Evolutionary conservation across 64 coral and sea anemone genomes (phyloP).

Genomic region (Acropora yongei): DNA sequence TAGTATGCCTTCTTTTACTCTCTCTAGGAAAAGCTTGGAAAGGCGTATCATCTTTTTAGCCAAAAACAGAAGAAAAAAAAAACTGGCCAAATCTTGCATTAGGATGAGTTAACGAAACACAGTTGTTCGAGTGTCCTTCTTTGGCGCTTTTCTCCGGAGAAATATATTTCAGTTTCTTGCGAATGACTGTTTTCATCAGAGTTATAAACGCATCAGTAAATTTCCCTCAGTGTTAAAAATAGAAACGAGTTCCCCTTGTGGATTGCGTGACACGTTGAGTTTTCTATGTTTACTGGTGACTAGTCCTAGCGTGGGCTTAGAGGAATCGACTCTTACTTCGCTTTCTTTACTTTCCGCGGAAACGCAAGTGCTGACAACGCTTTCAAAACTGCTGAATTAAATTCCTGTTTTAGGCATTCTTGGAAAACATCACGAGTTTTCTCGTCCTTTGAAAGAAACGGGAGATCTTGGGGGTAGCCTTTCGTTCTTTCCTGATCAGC

Average conservation of each 20-base stretch:
- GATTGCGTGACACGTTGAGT: not conserved
- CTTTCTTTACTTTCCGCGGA: constrained; percentile 6
- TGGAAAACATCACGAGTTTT: not conserved
- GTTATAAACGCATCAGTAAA: too few species aligned
- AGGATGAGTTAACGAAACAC: too few species aligned
- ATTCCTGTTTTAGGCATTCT: constrained; percentile 24
- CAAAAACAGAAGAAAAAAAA: too few species aligned
- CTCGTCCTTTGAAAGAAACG: not conserved
- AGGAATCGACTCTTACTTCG: not conserved
- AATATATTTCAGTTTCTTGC: not conserved
- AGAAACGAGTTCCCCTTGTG: constrained; percentile 26
- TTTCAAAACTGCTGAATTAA: not conserved
- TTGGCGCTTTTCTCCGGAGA: too few species aligned
- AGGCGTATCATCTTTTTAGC: too few species aligned
- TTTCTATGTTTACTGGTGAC: constrained; percentile 52
- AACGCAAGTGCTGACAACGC: not conserved
- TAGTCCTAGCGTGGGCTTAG: not conserved
- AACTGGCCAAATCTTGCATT: too few species aligned
- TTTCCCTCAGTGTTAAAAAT: not conserved
- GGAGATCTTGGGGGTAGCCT: too few species aligned
- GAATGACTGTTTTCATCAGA: not conserved
- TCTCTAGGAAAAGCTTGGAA: too few species aligned
- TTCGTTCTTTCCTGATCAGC: too few species aligned
- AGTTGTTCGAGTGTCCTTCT: too few species aligned
- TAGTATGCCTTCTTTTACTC: too few species aligned